phyloP scores from a whole-genome alignment of 2,113 vertebrate genomes.

The Galbula dea region DNA sequence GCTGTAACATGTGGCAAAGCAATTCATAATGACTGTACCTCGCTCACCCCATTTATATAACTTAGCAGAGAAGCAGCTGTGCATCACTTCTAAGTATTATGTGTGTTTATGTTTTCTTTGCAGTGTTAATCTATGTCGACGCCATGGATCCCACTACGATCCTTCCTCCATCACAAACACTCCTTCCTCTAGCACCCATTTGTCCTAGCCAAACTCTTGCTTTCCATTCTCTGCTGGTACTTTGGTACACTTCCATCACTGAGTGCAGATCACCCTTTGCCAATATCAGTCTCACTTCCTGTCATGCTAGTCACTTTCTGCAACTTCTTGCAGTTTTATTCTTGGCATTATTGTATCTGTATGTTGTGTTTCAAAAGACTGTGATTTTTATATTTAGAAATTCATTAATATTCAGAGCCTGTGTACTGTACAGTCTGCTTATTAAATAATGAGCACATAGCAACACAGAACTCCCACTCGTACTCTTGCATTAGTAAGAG shows the following conservation, averaged over 20 bases:
- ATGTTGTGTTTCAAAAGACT: neutral
- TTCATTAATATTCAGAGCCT: slow-evolving; percentile 45
- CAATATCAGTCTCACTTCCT: neutral
- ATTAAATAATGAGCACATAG: slow-evolving; percentile 53
- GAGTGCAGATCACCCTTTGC: neutral
- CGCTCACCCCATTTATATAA: neutral
- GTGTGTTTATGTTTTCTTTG: neutral
- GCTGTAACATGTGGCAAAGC: neutral
- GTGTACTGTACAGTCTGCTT: slow-evolving; percentile 1
- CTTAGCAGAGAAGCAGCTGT: neutral
- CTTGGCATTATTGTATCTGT: neutral
- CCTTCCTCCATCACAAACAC: neutral
- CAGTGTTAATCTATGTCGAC: neutral
- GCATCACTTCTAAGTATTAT: neutral
- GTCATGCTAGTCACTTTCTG: neutral
- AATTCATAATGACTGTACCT: neutral
- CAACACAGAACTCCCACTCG: neutral
- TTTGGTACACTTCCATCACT: neutral
- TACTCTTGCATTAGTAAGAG: slow-evolving; percentile 16
- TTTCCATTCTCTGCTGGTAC: neutral
- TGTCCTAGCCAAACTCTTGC: neutral
- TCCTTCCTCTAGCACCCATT: neutral
- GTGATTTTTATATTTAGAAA: slow-evolving; percentile 43
- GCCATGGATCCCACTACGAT: neutral
- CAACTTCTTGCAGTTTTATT: slow-evolving; percentile 1